Evolutionary conservation across 1,140 invertebrate genomes (phyloP).

Genomic region (Cataglyphis hispanica): DNA sequence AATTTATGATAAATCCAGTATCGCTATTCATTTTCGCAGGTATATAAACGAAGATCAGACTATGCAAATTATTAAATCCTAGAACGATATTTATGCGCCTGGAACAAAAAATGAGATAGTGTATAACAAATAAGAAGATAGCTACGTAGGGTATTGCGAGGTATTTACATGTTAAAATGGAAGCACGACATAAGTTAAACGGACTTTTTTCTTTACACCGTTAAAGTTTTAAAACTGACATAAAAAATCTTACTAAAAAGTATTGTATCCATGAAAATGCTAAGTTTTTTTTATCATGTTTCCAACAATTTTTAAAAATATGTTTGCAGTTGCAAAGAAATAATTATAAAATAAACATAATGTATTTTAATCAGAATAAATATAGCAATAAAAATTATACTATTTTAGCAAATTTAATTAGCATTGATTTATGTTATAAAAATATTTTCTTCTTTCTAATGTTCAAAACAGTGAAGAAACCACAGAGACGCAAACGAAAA

Average conservation of each 20-base stretch:
- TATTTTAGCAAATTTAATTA: neutral
- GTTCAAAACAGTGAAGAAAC: neutral
- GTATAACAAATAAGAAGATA: neutral
- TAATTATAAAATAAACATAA: neutral
- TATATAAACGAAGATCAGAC: conserved; percentile 21
- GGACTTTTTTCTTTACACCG: neutral
- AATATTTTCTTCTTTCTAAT: neutral
- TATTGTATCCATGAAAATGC: neutral
- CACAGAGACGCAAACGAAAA: neutral
- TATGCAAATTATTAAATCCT: neutral
- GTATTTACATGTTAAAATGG: neutral
- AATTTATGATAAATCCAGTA: neutral
- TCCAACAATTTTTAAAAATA: neutral
- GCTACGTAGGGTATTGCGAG: neutral
- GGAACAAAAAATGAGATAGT: neutral
- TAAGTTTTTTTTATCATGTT: neutral
- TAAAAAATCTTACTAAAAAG: neutral
- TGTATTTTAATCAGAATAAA: neutral
- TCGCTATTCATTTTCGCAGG: conserved; percentile 18
- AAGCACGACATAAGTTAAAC: neutral
- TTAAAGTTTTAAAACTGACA: neutral
- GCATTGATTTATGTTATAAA: neutral
- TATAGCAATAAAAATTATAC: neutral
- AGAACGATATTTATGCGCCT: neutral
- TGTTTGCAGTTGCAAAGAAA: too few relatives aligned